Conservation (phyloP, 1,140 invertebrate species). For the Camponotus vicinus region DNA sequence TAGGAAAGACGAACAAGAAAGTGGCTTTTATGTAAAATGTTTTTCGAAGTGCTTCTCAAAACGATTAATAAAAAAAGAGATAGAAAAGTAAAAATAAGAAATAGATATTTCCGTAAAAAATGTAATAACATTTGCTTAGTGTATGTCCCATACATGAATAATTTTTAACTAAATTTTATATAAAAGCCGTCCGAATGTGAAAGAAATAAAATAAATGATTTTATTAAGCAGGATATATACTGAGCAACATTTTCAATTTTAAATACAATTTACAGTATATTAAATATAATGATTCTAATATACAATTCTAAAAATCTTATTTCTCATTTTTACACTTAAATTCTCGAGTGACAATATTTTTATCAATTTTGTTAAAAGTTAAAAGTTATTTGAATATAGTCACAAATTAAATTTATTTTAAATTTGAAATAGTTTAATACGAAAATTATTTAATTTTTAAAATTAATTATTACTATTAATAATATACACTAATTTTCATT, state of each 20-base stretch:
- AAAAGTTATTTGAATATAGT: neutral
- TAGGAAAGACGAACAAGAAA: neutral
- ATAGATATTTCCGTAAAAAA: neutral
- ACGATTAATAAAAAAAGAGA: neutral
- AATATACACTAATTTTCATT: no score
- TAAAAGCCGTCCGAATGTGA: neutral
- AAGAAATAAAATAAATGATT: neutral
- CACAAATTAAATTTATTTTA: neutral
- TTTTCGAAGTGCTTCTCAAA: no score
- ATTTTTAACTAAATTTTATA: neutral
- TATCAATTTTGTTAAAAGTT: conserved; percentile 6
- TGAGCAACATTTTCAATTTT: conserved; percentile 6
- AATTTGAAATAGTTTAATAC: no score
- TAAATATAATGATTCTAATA: neutral
- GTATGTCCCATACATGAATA: neutral
- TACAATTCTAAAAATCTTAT: neutral
- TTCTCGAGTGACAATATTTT: neutral
- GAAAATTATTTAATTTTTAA: no score
- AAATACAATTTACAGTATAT: neutral
- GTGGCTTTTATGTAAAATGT: conserved; percentile 11
- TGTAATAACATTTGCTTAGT: neutral
- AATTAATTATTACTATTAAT: neutral
- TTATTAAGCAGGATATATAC: conserved; percentile 22
- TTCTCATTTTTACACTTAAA: neutral
- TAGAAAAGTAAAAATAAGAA: neutral